Evolutionary conservation across 2,113 vertebrate genomes (phyloP), one percentile per base, ranked within the genome.

Genomic region (Lepidothrix coronata): DNA sequence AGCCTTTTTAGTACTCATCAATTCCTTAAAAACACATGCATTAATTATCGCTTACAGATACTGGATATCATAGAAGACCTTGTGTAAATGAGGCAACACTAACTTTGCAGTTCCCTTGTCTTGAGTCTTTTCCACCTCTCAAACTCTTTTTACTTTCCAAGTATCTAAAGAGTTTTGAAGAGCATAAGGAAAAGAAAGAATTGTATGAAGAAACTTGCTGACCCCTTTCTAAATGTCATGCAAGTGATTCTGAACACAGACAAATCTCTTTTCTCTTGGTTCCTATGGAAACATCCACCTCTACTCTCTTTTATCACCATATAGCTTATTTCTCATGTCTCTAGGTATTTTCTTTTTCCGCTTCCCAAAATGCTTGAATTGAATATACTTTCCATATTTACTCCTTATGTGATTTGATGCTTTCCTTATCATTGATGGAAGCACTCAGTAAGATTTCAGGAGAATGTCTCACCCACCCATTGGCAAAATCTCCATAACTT

Each of bases 211-310:
- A 80, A 86, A 84, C 51, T 86, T 88, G 31, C 79, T 88, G 83
- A 94, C 79, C 88, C 68, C 51, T 91, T 88, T 85, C 78, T 79
- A 83, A 95, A 93, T 88, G 82, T 89, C 90, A 90, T 61, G 41
- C 35, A 59, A 95, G 79, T 51, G 43, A 80, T 88, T 92, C 46
- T 76, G 72, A 93, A 86, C 76, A 77, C n/a, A 94, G 88, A 91
- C 24, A 93, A 93, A 91, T 77, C 48, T 59, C 55, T 94, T 88
- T 95, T 77, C 33, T 86, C 51, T 51, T 91, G 83, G 94, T 97
- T 97, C 76, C 95, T 91, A 95, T 96, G 95, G 94, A 95, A 97
- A 96, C 92, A 71, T 55, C 48, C 39, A 91, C 72, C 48, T 91
- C 68, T 83, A 62, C 46, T 74, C 55, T 92, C 30, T 59, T 89